Conservation (phyloP, 2,888 invertebrate species). For the Glaucopsyche alexis region DNA sequence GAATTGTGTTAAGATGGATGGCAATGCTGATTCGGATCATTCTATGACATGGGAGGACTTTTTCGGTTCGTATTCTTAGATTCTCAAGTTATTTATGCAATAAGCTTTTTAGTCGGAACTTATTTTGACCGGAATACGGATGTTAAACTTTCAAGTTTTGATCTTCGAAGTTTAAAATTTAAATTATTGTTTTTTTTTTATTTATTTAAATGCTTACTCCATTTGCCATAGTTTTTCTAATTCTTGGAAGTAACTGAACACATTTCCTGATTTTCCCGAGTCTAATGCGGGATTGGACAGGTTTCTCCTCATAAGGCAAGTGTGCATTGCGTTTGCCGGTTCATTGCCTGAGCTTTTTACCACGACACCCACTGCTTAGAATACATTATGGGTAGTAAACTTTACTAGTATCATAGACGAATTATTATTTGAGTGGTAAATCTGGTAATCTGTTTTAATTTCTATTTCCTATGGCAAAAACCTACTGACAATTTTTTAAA, state of each 20-base stretch:
- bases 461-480: too few species aligned
- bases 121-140: slow-evolving; percentile 3
- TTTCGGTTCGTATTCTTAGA: slow-evolving; percentile 78
- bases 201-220: background rate
- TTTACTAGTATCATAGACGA: background rate
- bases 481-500: too few species aligned
- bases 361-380: slow-evolving; percentile 43
- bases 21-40: slow-evolving; percentile 82
- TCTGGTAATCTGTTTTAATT: too few species aligned
- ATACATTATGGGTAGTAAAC: slow-evolving; percentile 55
- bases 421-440: background rate
- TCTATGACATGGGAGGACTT: slow-evolving; percentile 87
- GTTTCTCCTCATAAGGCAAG: slow-evolving; percentile 64
- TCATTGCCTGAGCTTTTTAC: slow-evolving; percentile 50
- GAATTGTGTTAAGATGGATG: slow-evolving; percentile 70
- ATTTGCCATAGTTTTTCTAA: background rate
- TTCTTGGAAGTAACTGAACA: background rate
- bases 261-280: slow-evolving; percentile 53
- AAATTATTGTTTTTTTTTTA: background rate
- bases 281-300: slow-evolving; percentile 53
- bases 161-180: too few species aligned
- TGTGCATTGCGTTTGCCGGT: slow-evolving; percentile 42
- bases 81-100: background rate
- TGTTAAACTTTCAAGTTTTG: background rate
- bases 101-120: background rate